Evolutionary conservation across 2,888 invertebrate species (phyloP), one percentile per base, ranked within the genome.

Genomic region (Synergus laeviventris): DNA sequence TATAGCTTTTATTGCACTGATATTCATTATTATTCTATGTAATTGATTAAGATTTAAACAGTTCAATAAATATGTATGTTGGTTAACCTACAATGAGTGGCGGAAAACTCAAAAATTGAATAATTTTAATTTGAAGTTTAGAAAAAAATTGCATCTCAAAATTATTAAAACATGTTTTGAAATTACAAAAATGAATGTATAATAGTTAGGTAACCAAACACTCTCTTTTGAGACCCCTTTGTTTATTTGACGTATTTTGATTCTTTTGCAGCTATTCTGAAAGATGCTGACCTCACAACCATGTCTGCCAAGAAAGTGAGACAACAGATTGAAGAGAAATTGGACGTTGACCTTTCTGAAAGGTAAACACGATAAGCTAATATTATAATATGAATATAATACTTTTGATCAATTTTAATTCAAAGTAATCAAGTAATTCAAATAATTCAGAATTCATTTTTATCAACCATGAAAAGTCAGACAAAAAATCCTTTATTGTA

Each of bases 261-360:
- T 82, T 80, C 82, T 87, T 59, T 85, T 91, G 5, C 91, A 97
- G 97, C 94, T 76, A 97, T 98, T 88, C 93, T 98, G 38, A 95
- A 97, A 91, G 95, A 95, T 91, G 97, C 97, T 11, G 96, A 98
- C 89, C 93, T 98, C 31, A 94, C 95, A 11, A 94, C 94, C 75
- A 95, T 96, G 82, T 96, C 98, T 4, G 95, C 97, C 9, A 98
- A 98, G 89, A 97, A 97, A 91, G 97, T 98, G 18, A 94, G 98
- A 64, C 95, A 95, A 89, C 95, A 96, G 87, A 92, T 98, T 82
- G 97, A 98, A 90, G 94, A 95, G 84, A 95, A 95, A 86, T 92
- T 97, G 11, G 95, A 94, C 54, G 92, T 94, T 73, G 96, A 97
- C 85, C 92, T 98, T 64, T 92, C 94, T 9, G 93, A 92, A 83